A percentile compares a stretch with the other conserved stretches of the same genome.
phyloP scores from a whole-genome alignment of 2,797 vertebrate species.

The Galago senegalensis region DNA sequence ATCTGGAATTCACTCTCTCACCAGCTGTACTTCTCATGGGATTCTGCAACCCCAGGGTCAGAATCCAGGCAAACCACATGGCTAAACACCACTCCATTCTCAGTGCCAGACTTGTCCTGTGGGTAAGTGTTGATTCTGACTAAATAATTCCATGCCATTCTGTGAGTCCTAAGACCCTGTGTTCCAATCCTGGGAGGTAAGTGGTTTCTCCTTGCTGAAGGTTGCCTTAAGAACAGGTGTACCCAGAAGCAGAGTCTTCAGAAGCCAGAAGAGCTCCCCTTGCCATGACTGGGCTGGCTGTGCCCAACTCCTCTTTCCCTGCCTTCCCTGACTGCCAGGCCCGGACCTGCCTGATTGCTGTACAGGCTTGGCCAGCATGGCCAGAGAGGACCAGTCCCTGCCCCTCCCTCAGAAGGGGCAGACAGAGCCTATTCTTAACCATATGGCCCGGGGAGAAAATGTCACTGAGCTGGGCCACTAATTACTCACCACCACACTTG shows the following conservation, averaged over 20 bases:
- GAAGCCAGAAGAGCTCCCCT: background rate
- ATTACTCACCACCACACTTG: background rate
- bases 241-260: background rate
- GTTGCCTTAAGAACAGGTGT: background rate
- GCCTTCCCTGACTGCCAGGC: background rate
- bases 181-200: background rate
- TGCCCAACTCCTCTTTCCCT: rapidly evolving
- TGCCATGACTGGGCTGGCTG: background rate
- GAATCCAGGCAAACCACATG: background rate
- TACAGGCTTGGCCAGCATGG: background rate
- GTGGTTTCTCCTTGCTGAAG: background rate
- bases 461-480: background rate
- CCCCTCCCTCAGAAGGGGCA: background rate
- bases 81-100: background rate
- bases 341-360: background rate
- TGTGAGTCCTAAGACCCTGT: background rate
- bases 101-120: background rate
- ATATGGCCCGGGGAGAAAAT: background rate
- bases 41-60: background rate
- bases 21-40: background rate
- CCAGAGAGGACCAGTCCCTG: too few species aligned
- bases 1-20: too few species aligned
- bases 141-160: background rate
- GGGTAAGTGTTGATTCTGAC: background rate
- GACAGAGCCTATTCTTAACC: background rate